Percentiles rank a stretch among this genome's conserved stretches.
These are phyloP conservation scores for Psylliodes chrysocephalus DNA, from an alignment of 2,888 invertebrate species.

Conservation along the genomic window DNA sequence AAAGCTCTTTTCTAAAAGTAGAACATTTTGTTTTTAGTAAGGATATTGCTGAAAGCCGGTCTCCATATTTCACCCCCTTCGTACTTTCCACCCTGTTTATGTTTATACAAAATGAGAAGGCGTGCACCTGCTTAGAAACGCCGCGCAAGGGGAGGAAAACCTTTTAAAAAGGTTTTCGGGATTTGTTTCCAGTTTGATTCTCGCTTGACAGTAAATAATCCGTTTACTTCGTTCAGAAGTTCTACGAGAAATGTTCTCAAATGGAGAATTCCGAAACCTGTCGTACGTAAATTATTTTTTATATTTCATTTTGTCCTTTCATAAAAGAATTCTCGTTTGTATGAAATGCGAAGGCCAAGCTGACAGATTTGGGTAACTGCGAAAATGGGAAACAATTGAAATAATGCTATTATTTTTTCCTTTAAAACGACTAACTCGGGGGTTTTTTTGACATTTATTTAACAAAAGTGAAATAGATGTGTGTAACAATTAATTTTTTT, in stretches of 20 bases:
- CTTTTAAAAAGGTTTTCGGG: slow-evolving; percentile 18
- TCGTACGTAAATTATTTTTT: too few species aligned
- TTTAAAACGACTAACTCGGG: too few species aligned
- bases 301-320: too few species aligned
- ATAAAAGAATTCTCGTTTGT: too few species aligned
- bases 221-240: neutral
- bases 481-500: too few species aligned
- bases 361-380: too few species aligned
- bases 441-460: too few species aligned
- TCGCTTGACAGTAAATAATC: slow-evolving; percentile 24
- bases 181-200: slow-evolving; percentile 12
- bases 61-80: slow-evolving; percentile 29
- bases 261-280: too few species aligned
- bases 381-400: too few species aligned
- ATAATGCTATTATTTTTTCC: too few species aligned
- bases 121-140: slow-evolving; percentile 26
- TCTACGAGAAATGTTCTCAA: neutral
- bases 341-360: too few species aligned
- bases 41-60: slow-evolving; percentile 25
- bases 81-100: slow-evolving; percentile 11
- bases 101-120: slow-evolving; percentile 34
- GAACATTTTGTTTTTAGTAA: slow-evolving; percentile 30
- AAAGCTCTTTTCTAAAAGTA: slow-evolving; percentile 26
- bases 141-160: neutral
- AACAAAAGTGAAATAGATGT: too few species aligned